Evolutionary conservation across 2,113 vertebrate species (phyloP), one percentile per base, ranked within the genome.

Genomic region (Catagonus wagneri): DNA sequence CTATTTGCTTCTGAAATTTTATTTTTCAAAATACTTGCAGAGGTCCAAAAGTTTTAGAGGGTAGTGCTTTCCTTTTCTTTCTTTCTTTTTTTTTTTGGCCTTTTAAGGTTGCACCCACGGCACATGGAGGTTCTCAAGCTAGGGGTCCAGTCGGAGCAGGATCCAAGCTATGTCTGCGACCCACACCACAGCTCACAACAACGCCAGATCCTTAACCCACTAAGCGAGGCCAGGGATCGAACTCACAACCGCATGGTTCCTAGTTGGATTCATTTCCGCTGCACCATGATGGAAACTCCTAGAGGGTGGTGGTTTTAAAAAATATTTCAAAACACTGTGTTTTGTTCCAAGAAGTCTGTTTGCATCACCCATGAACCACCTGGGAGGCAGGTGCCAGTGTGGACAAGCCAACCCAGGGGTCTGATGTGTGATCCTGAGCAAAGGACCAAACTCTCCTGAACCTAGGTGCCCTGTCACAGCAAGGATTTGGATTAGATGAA

Each of bases 1-100:
- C 58, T 75, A 19, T 90, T 90, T 89, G 75, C 69, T 90, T 89
- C 50, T 83, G 54, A 86, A 89, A 94, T 54, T 69, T 86, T 92
- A 84, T 63, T 79, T 84, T 69, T 79, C 52, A 54, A 56, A 90
- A 60, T 88, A 66, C 23, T 68, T 83, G 72, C 32, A 19, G 60
- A 13, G 1, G 6, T 20, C 27, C 27, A 71, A 74, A 19, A 32
- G 4, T 44, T 63, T 79, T 81, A 85, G 66, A 89, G 52, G 58
- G 6, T 84, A 15, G 29, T 52, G 44, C 66, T 71, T 69, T 56
- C n/a, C n/a, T n/a, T n/a, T n/a, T n/a, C n/a, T n/a, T n/a, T n/a
- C n/a, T n/a, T n/a, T n/a, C n/a, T n/a, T n/a, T n/a, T n/a, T n/a
- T n/a, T n/a, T n/a, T n/a, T n/a, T n/a, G n/a, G n/a, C n/a, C n/a